Conservation (phyloP, 2,888 invertebrate species). For the Ariolimax columbianus region DNA sequence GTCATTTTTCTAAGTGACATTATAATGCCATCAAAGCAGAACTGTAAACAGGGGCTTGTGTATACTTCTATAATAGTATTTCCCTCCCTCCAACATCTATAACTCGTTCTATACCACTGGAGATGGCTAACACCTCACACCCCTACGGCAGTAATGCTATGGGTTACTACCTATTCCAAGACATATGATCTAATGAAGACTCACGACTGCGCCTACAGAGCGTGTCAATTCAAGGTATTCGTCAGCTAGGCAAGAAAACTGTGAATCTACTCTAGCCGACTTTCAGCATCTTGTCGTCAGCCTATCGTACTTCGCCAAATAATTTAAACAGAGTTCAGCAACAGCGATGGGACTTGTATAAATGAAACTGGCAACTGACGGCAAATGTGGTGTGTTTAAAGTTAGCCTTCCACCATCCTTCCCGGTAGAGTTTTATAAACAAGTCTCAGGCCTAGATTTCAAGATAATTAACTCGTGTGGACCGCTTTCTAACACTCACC, state of each 20-base stretch:
- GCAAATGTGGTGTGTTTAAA: neutral
- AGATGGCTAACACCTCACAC: no score
- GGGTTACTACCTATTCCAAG: no score
- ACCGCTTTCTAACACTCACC: neutral
- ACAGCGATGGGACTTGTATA: neutral
- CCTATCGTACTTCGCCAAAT: neutral
- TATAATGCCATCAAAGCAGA: no score
- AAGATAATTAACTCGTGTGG: neutral
- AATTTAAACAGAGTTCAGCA: conserved; percentile 1
- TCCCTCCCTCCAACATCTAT: no score
- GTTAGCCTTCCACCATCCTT: neutral
- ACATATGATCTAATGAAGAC: no score
- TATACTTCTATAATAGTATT: no score
- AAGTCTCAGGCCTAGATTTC: neutral
- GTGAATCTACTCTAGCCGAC: neutral
- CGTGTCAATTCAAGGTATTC: neutral
- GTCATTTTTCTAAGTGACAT: no score
- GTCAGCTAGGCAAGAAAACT: neutral
- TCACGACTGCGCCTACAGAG: no score
- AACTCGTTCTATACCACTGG: no score
- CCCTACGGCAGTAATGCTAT: no score
- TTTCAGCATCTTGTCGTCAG: neutral
- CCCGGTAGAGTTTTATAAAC: conserved; percentile 1
- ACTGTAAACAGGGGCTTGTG: no score
- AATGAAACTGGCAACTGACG: conserved; percentile 1